A percentile compares a stretch with the other conserved stretches of the same genome.
Conservation (phyloP, 1,140 invertebrate genomes). For the Bombus affinis region DNA sequence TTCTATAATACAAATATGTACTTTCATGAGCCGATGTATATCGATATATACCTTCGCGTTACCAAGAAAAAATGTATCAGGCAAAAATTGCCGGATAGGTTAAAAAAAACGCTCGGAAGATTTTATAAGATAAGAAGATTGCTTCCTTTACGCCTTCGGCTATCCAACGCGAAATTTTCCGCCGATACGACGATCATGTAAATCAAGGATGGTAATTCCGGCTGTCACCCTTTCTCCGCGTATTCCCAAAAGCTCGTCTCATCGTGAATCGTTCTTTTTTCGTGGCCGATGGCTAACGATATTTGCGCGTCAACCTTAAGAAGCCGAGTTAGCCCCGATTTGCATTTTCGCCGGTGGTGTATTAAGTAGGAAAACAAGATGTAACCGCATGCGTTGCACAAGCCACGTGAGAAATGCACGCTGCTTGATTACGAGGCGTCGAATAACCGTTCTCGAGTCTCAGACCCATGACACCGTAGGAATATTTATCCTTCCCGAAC, state of each 20-base stretch:
- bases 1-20: too few relatives aligned
- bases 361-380: conserved; percentile 15
- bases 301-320: background rate
- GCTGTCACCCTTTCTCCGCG: background rate
- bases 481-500: conserved; percentile 73
- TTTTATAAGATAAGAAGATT: background rate
- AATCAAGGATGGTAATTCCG: background rate
- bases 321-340: background rate
- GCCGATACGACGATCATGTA: background rate
- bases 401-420: conserved; percentile 40
- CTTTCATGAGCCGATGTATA: too few relatives aligned
- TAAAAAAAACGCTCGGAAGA: background rate
- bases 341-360: background rate
- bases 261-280: background rate
- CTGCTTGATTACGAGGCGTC: conserved; percentile 36
- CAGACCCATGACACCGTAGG: conserved; percentile 23
- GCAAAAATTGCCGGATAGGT: background rate
- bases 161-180: background rate
- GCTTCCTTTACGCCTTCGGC: background rate
- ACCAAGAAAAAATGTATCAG: background rate
- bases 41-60: background rate
- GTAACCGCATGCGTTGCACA: conserved; percentile 22
- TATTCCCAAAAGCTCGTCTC: background rate
- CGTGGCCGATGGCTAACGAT: background rate
- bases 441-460: background rate